Percentiles rank a stretch among this genome's conserved stretches.
phyloP scores from a whole-genome alignment of 2,797 vertebrate genomes.

The Lindbergichthys nudifrons region DNA sequence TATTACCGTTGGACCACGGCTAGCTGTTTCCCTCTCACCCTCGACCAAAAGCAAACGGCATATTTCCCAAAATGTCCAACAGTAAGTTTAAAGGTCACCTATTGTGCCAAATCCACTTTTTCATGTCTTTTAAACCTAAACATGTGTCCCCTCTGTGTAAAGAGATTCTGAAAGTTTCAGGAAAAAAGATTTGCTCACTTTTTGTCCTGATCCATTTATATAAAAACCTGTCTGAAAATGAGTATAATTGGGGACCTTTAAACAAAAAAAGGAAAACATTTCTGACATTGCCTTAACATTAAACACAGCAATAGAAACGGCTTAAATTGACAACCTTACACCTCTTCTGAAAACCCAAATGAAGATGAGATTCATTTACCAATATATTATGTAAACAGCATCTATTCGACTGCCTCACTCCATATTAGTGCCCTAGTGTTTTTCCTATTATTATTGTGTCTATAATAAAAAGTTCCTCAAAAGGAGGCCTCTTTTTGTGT shows the following conservation, averaged over 20 bases:
- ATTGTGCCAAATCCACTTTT: too few relatives aligned
- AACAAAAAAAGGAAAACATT: not conserved
- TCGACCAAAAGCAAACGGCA: not conserved
- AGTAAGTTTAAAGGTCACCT: not conserved
- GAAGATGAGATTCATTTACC: not conserved
- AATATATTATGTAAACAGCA: not conserved
- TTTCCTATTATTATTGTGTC: conserved; percentile 36
- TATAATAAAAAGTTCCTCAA: conserved; percentile 42
- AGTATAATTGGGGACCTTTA: too few relatives aligned
- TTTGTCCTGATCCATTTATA: too few relatives aligned
- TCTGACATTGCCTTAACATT: not conserved
- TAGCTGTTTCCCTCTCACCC: not conserved
- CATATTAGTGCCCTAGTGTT: conserved; percentile 26
- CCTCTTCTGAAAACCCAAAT: not conserved
- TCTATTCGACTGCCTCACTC: conserved; percentile 2
- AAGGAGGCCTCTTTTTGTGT: conserved; percentile 62
- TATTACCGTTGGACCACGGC: not conserved
- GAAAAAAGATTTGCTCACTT: too few relatives aligned
- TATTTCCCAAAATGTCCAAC: conserved; percentile 7
- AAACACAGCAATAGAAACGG: not conserved
- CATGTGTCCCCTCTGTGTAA: too few relatives aligned
- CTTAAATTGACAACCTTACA: too few relatives aligned
- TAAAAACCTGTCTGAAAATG: too few relatives aligned
- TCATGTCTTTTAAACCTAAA: too few relatives aligned
- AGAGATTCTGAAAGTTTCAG: too few relatives aligned